Conservation (phyloP, 2,113 vertebrate genomes). For the Anseranas semipalmata region DNA sequence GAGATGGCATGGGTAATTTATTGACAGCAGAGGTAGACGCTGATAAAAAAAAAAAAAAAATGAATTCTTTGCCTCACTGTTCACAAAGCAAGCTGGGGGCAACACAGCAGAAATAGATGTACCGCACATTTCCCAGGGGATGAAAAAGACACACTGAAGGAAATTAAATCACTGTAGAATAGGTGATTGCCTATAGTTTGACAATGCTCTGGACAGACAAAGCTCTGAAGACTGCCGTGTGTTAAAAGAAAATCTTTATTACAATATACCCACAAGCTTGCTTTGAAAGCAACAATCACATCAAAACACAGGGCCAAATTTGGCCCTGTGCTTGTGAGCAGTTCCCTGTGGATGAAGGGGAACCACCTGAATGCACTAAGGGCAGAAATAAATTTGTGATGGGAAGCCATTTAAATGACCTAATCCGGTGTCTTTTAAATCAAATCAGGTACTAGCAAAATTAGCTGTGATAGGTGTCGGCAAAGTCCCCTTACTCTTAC, state of each 20-base stretch:
- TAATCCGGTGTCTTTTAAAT: background rate
- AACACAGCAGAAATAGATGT: conserved; percentile 51
- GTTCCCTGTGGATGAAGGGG: background rate
- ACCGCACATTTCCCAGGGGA: conserved; percentile 60
- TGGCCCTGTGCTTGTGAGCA: fast-evolving
- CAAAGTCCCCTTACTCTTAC: background rate
- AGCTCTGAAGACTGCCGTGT: background rate
- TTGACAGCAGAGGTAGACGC: conserved; percentile 64
- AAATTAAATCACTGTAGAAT: conserved; percentile 71
- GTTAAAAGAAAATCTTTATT: conserved; percentile 55
- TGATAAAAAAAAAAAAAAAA: conserved; percentile 40
- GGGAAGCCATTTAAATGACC: background rate
- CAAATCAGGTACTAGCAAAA: background rate
- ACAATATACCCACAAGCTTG: conserved; percentile 2
- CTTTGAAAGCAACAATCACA: background rate
- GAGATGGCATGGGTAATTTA: conserved; percentile 64
- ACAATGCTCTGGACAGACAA: conserved; percentile 32
- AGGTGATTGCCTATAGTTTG: conserved; percentile 59
- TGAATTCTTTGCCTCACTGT: conserved; percentile 47
- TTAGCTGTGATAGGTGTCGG: background rate
- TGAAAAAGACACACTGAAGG: conserved; percentile 63
- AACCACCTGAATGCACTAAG: background rate
- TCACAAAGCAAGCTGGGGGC: conserved; percentile 60
- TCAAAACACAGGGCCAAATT: background rate
- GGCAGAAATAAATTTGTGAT: background rate